Percentiles rank a stretch among this genome's conserved stretches.
These are phyloP conservation scores for Oppia nitens DNA, from an alignment of 1,140 invertebrate species.

Conservation along the genomic window DNA sequence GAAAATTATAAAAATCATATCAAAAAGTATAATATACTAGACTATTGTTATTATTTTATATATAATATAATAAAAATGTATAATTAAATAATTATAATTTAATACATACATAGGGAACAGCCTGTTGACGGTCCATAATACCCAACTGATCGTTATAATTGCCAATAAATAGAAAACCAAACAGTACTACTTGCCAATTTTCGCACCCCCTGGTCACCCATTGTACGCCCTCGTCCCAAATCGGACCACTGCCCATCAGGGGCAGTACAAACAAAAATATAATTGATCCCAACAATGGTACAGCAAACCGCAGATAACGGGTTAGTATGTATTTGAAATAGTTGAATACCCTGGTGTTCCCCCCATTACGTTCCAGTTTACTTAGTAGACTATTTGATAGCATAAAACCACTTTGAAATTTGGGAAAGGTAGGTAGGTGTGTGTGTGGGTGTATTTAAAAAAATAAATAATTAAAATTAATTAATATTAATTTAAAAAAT, in stretches of 20 bases:
- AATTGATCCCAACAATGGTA: slow-evolving; percentile 2
- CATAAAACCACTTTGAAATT: slow-evolving; percentile 6
- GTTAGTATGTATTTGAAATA: slow-evolving; percentile 8
- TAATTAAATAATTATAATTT: background rate
- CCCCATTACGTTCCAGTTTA: background rate
- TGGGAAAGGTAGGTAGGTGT: no score
- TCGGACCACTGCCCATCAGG: background rate
- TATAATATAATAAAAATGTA: no score
- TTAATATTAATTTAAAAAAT: background rate
- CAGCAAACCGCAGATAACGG: slow-evolving; percentile 1
- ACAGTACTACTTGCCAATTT: slow-evolving; percentile 1
- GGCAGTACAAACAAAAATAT: slow-evolving; percentile 11
- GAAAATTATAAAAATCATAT: no score
- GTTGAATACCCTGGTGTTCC: slow-evolving; percentile 12
- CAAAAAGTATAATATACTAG: no score
- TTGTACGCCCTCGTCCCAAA: slow-evolving; percentile 9
- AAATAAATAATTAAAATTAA: background rate
- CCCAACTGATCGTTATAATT: slow-evolving; percentile 12
- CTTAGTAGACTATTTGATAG: background rate
- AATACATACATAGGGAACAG: background rate
- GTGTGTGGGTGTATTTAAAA: no score
- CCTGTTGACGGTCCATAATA: background rate
- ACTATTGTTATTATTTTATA: no score
- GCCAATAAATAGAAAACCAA: slow-evolving; percentile 7
- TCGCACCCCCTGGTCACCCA: slow-evolving; percentile 3